These are phyloP conservation scores for Liodrosophila aerea DNA, from an alignment of 2,888 invertebrate species.

Conservation along the genomic window DNA sequence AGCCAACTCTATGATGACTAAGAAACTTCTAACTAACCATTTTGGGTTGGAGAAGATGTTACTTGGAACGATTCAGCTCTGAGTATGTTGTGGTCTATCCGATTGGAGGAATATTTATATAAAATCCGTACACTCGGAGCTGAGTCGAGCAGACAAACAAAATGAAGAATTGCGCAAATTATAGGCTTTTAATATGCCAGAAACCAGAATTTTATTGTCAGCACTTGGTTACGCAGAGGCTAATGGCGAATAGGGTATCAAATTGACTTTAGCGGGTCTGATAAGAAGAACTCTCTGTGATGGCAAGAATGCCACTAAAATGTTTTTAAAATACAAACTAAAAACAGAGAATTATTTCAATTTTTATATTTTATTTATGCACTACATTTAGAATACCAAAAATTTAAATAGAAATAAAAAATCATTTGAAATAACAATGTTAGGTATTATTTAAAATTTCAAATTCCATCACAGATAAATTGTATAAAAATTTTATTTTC, in stretches of 20 bases:
- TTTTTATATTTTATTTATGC: too few relatives aligned
- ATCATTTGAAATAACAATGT: too few relatives aligned
- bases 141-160: slow-evolving; percentile 4
- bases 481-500: too few relatives aligned
- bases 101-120: slow-evolving; percentile 58
- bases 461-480: too few relatives aligned
- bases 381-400: too few relatives aligned
- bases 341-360: too few relatives aligned
- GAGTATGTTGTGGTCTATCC: slow-evolving; percentile 45
- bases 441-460: too few relatives aligned
- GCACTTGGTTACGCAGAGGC: slow-evolving; percentile 46
- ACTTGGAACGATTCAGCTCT: slow-evolving; percentile 50
- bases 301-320: too few relatives aligned
- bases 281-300: too few relatives aligned
- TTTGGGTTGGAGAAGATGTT: slow-evolving; percentile 41
- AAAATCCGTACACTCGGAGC: slow-evolving; percentile 18
- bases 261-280: background rate
- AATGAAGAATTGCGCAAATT: slow-evolving; percentile 62
- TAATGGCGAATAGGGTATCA: slow-evolving; percentile 44
- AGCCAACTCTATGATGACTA: background rate
- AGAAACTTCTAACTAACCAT: slow-evolving; percentile 53
- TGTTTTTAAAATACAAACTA: too few relatives aligned
- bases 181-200: slow-evolving; percentile 72
- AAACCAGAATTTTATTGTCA: slow-evolving; percentile 71
- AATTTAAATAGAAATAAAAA: too few relatives aligned